Evolutionary conservation across 1,140 invertebrate species (phyloP), one percentile per base, ranked within the genome.

Genomic region (Muscidifurax raptorellus): DNA sequence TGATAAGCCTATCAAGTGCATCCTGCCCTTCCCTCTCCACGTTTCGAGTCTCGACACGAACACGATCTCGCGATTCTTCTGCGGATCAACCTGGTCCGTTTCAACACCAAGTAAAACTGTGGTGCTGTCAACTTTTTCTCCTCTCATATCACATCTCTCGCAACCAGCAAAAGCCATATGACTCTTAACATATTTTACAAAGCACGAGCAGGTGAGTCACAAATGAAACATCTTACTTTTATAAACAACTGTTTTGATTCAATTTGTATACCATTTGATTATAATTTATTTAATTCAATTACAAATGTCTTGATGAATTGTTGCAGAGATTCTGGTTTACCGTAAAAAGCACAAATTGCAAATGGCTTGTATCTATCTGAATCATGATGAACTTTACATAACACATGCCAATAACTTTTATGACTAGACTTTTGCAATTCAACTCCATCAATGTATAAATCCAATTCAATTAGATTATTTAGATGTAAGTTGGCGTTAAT

Each of bases 261-360:
- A 44, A 80, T 80, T 4, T 18, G 12, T 28, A 84, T 81, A 30
- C 85, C 82, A 84, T 81, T 52, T 80, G 40, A n/a, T 22, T 22
- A 22, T 25, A 84, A 64, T 30, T 59, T 3, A 86, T 86, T 86
- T 44, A 86, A 2, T 82, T 86, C 85, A 27, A 22, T 52, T n/a
- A 82, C 30, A 72, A 86, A 84, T 77, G 30, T 0, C 69, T 81
- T 59, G 7, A 86, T 71, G 36, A 80, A 86, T 30, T 76, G 9
- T 22, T 12, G 12, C 12, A 72, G 9, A 32, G 13, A 2, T 71
- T 80, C 22, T 44, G 76, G 80, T 76, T n/a, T n/a, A n/a, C n/a
- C n/a, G n/a, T n/a, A n/a, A n/a, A n/a, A n/a, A n/a, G n/a, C n/a
- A n/a, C n/a, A n/a, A n/a, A n/a, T n/a, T n/a, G n/a, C n/a, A n/a